These are phyloP conservation scores for Eulacestoma nigropectus DNA, from an alignment of 2,113 vertebrate genomes.

Conservation along the genomic window DNA sequence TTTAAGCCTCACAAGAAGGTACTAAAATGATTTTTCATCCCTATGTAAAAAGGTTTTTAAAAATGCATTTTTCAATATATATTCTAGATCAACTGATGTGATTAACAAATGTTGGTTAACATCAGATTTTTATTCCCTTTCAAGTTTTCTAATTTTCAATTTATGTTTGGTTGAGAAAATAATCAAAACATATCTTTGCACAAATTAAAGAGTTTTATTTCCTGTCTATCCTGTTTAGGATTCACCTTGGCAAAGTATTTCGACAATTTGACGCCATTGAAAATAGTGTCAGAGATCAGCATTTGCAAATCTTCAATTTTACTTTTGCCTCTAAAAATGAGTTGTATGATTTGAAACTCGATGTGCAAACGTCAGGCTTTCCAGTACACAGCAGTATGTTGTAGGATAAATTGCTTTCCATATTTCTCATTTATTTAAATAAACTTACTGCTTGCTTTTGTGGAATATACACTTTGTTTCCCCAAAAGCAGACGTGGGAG, in stretches of 20 bases:
- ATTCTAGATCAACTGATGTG: not conserved
- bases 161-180: not conserved
- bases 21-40: not conserved
- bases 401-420: not conserved
- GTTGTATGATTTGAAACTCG: not conserved
- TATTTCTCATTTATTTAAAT: not conserved
- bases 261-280: not conserved
- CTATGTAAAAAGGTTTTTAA: not conserved
- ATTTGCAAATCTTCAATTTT: not conserved
- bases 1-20: not conserved
- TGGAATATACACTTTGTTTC: not conserved
- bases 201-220: not conserved
- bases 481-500: not conserved
- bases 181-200: not conserved
- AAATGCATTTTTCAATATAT: not conserved
- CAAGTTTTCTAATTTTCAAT: not conserved
- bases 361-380: not conserved
- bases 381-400: fast-evolving
- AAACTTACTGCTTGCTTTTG: not conserved
- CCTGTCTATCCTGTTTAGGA: not conserved
- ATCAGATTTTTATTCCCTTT: not conserved
- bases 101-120: not conserved
- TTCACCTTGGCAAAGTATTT: not conserved
- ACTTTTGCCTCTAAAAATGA: not conserved
- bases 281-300: not conserved